These are phyloP conservation scores for Agapornis roseicollis DNA, from an alignment of 2,113 vertebrate species.

Conservation along the genomic window DNA sequence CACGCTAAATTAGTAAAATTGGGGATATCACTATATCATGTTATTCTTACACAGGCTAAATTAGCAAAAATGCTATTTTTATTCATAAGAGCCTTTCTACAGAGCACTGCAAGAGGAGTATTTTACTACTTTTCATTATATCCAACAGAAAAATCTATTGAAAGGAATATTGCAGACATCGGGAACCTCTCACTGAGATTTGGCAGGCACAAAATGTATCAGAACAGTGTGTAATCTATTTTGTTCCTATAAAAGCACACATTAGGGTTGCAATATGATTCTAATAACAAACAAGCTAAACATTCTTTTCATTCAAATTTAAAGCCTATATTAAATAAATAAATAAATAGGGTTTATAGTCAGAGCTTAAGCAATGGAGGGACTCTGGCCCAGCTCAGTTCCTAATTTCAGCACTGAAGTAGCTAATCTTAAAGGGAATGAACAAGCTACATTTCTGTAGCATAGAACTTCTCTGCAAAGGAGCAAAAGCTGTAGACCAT, in stretches of 20 bases:
- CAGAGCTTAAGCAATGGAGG: not conserved
- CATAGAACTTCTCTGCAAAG: not conserved
- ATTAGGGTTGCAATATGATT: not conserved
- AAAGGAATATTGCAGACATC: not conserved
- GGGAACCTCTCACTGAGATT: not conserved
- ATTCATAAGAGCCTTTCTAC: not conserved
- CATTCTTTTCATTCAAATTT: not conserved
- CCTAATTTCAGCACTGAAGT: not conserved
- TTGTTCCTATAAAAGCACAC: not conserved
- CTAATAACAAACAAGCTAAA: not conserved
- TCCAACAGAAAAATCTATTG: not conserved
- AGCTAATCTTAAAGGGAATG: not conserved
- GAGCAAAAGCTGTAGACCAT: not conserved
- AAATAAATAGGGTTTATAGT: not conserved
- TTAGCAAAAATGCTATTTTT: not conserved
- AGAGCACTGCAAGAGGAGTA: not conserved
- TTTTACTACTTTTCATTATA: not conserved
- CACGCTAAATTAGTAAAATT: not conserved
- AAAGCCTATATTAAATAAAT: not conserved
- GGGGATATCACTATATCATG: slow-evolving; percentile 35
- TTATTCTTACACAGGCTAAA: not conserved
- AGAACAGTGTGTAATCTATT: not conserved
- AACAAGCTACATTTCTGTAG: not conserved
- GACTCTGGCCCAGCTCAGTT: not conserved
- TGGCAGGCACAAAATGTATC: not conserved